A percentile compares a stretch with the other conserved stretches of the same genome.
These are phyloP conservation scores for Brachyrhaphis roseni DNA, from an alignment of 2,797 vertebrate genomes.

Conservation along the genomic window DNA sequence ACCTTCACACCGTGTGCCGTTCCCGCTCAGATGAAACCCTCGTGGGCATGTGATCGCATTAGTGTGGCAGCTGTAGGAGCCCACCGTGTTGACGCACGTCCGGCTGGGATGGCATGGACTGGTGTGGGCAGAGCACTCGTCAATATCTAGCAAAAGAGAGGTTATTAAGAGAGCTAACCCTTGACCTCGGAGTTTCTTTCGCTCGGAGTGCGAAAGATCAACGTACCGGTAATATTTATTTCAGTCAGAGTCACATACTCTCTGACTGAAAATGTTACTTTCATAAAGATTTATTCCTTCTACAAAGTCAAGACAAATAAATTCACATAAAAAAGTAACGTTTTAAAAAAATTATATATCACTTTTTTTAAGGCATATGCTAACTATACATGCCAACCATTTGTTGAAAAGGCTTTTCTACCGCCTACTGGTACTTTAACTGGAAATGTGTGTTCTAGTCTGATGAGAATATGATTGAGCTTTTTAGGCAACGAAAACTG, in stretches of 20 bases:
- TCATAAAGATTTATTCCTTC: neutral
- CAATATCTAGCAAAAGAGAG: slow-evolving; percentile 82
- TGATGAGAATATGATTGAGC: neutral
- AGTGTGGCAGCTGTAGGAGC: slow-evolving; percentile 86
- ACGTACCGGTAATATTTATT: slow-evolving; percentile 82
- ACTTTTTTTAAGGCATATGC: too few species aligned
- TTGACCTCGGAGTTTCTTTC: neutral
- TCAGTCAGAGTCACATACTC: neutral
- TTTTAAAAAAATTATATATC: neutral
- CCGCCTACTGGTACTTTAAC: neutral
- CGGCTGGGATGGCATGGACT: slow-evolving; percentile 75
- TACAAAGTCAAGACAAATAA: neutral
- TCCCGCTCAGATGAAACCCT: slow-evolving; percentile 87
- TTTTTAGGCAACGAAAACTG: neutral
- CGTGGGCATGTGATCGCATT: slow-evolving; percentile 85
- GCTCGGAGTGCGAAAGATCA: neutral
- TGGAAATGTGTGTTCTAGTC: neutral
- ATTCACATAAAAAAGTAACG: neutral
- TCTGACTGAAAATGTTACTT: neutral
- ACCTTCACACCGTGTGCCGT: slow-evolving; percentile 89
- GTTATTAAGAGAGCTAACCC: neutral
- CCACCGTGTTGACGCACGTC: slow-evolving; percentile 88
- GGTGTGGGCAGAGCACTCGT: slow-evolving; percentile 84
- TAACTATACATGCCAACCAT: neutral
- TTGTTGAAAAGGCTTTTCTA: neutral